These are phyloP conservation scores for Dinothrombium tinctorium DNA, from an alignment of 1,140 invertebrate species.

Conservation along the genomic window DNA sequence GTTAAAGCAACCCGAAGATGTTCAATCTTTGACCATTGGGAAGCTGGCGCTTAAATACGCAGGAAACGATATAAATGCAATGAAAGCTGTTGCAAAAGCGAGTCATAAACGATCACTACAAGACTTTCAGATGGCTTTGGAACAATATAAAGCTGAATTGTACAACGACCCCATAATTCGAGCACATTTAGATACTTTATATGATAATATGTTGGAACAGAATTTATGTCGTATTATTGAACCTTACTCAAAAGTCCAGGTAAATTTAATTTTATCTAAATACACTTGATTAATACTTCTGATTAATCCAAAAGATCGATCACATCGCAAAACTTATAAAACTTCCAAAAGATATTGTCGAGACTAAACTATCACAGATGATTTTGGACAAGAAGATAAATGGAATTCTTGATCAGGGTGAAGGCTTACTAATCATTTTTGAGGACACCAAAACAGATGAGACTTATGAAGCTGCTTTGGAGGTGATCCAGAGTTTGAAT, in stretches of 20 bases:
- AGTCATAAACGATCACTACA: constrained; percentile 86
- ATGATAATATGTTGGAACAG: constrained; percentile 96
- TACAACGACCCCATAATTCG: constrained; percentile 88
- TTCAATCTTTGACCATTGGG: constrained; percentile 77
- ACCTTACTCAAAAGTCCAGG: constrained; percentile 90
- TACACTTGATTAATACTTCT: constrained; percentile 1
- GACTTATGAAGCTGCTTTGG: constrained; percentile 85
- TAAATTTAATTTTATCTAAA: constrained; percentile 22
- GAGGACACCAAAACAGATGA: constrained; percentile 80
- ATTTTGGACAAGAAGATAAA: constrained; percentile 90
- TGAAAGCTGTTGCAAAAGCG: constrained; percentile 85
- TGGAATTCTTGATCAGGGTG: constrained; percentile 88
- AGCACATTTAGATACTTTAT: constrained; percentile 82
- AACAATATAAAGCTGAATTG: constrained; percentile 62
- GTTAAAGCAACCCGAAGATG: constrained; percentile 79
- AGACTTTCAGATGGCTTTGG: constrained; percentile 58
- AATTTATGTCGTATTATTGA: constrained; percentile 96
- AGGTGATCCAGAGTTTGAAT: constrained; percentile 94
- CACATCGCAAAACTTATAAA: constrained; percentile 13
- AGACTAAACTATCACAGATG: constrained; percentile 98
- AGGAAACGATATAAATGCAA: constrained; percentile 83
- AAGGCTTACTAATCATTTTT: constrained; percentile 88
- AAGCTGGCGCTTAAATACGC: constrained; percentile 92
- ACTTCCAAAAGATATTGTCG: constrained; percentile 48
- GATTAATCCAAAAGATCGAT: constrained; percentile 8